These are phyloP conservation scores for Ibycter americanus DNA, from an alignment of 2,797 vertebrate genomes.

Conservation along the genomic window DNA sequence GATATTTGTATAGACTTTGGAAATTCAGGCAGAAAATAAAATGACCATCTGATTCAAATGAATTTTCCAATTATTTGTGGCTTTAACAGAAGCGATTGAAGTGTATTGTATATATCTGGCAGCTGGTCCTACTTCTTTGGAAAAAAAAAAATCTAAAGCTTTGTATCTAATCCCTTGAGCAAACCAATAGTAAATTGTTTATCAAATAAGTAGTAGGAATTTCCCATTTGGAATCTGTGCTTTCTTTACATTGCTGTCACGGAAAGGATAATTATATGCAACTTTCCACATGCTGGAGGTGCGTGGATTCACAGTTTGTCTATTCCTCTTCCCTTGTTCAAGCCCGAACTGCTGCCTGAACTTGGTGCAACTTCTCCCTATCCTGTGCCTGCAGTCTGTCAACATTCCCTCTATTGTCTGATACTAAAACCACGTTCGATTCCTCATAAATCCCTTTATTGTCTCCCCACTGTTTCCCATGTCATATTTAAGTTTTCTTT, in stretches of 20 bases:
- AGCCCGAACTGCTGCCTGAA: neutral
- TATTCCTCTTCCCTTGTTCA: neutral
- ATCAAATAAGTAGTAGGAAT: slow-evolving; percentile 10
- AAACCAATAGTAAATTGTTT: slow-evolving; percentile 41
- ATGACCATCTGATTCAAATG: slow-evolving; percentile 41
- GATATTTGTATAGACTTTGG: neutral
- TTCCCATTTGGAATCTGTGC: slow-evolving; percentile 2
- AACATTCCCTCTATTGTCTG: neutral
- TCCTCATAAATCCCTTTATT: neutral
- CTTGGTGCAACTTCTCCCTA: neutral
- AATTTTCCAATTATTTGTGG: slow-evolving; percentile 59
- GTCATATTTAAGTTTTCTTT: neutral
- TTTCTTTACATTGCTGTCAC: neutral
- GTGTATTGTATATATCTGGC: slow-evolving; percentile 36
- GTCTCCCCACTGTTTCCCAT: neutral
- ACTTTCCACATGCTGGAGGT: neutral
- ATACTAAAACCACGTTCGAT: fast-evolving
- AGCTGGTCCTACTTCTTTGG: slow-evolving; percentile 50
- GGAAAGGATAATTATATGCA: neutral
- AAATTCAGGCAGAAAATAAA: slow-evolving; percentile 45
- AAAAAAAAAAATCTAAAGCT: neutral
- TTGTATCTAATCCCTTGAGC: slow-evolving; percentile 42
- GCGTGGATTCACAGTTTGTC: neutral
- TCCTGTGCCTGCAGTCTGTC: neutral
- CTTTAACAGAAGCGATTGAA: slow-evolving; percentile 57